phyloP scores from a whole-genome alignment of 2,113 vertebrate species.

The Zonotrichia leucophrys region DNA sequence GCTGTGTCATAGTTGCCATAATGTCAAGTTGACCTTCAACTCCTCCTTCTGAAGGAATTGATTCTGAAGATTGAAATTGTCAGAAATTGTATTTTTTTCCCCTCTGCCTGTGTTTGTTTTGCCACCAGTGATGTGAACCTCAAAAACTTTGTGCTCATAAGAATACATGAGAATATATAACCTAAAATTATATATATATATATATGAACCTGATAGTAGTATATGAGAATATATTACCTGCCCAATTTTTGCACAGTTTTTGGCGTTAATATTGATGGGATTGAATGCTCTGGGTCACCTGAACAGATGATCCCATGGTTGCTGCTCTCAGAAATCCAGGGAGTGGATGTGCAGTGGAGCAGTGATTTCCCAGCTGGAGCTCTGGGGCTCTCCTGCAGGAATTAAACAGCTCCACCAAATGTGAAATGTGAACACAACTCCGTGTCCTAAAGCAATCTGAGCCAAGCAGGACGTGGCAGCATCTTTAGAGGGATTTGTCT shows the following conservation, averaged over 20 bases:
- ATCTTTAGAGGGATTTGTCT: not conserved
- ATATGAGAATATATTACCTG: not conserved
- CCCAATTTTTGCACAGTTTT: not conserved
- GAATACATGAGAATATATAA: not conserved
- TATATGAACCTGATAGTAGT: not conserved
- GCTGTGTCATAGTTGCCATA: not conserved
- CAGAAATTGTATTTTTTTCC: not conserved
- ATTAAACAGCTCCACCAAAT: not conserved
- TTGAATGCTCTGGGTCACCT: not conserved
- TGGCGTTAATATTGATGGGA: not conserved
- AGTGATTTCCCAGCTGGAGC: not conserved
- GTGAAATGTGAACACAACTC: not conserved
- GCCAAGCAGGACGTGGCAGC: not conserved
- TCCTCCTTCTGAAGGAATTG: not conserved
- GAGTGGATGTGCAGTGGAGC: not conserved
- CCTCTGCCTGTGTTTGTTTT: not conserved
- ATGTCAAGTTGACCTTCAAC: not conserved
- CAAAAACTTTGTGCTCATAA: not conserved
- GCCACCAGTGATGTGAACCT: not conserved
- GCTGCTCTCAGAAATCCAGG: not conserved
- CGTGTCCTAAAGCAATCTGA: not conserved
- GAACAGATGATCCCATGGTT: not conserved
- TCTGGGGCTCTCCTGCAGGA: not conserved
- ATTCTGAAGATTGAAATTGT: not conserved
- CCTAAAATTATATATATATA: not conserved